Evolutionary conservation across 2,888 invertebrate genomes (phyloP), one percentile per base, ranked within the genome.

Genomic region (Pheosia gnoma): DNA sequence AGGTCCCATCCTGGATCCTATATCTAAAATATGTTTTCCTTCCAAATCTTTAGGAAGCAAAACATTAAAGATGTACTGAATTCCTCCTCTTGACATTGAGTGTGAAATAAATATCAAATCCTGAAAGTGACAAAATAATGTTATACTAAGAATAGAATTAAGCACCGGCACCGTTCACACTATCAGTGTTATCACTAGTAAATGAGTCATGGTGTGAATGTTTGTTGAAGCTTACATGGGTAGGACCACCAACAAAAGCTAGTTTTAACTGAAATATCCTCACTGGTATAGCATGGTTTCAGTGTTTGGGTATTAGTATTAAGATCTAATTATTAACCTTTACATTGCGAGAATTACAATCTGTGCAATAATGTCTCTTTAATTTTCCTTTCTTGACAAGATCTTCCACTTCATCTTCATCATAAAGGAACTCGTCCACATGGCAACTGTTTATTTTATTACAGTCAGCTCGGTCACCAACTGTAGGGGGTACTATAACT

Each of bases 351-450:
- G 90, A 92, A 58, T 84, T 81, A 63, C 93, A 93, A 68, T 90
- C 87, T 13, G 80, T 51, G 67, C 93, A 93, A 66, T 87, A 93
- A 70, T 88, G 78, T 66, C 83, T 84, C 60, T 83, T 81, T 13
- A 93, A 61, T 80, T 87, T 89, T 39, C 87, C 89, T 43, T 80
- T 72, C 68, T 87, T 83, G 2, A 86, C 82, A 49, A 93, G 73
- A 9, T 85, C 70, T 58, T 96, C 95, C 10, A 96, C 86, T 65
- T 94, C 93, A 13, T 94, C 93, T 66, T 96, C 95, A 72, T 95
- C 95, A 88, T 95, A 96, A 0, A 96, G 89, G 79, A 96, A 96
- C 53, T 95, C 95, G 87, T 96, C 96, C 0, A 96, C 92, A 83
- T 96, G 95, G 11, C 94, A 86, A 3, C 95, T 95, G 59, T 94